Base-by-base conservation (phyloP, 2,113 vertebrate species). In the Nerophis ophidion region DNA sequence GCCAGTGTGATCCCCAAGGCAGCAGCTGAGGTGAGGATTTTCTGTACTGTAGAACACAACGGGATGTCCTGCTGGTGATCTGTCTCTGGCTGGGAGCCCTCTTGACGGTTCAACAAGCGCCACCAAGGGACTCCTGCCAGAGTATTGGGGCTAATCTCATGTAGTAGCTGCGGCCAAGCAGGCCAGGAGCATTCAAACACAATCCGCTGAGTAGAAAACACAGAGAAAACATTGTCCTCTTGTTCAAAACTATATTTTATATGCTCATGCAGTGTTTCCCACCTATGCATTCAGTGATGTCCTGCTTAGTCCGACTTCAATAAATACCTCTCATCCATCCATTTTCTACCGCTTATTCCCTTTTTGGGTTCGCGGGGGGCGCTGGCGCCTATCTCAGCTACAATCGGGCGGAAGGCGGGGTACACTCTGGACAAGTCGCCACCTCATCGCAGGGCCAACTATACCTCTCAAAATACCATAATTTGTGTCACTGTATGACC, bases 71-170 rank as follows among this genome's bases (percentile, higher is more conserved):
- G 61, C 61, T 16, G 51, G 64, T 74, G 75, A 74, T 74, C 76
- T 51, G 56, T 64, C 54, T 71, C 38, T 72, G 76, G 77, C 72
- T 38, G 4, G 36, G 26, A 4, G 55, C 71, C 71, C 42, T 54
- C 62, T 65, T 62, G 46, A 46, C 55, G 5, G 34, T 54, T 64
- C 61, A 64, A 36, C 48, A 19, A 60, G 63, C 79, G 60, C 69
- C 72, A 60, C 51, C 66, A 76, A 66, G 67, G 65, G 45, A 75
- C 57, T 66, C 65, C 19, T 59, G 77, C 66, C 74, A 83, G 60
- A 66, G 76, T 81, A 86, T 88, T 82, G 76, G 75, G 84, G 85
- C 79, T 83, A 88, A 89, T 84, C 87, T 84, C 72, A 60, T 68
- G 46, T 52, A 59, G 74, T 51, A 54, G 76, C 77, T 50, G 17